Conservation (phyloP, 2,797 vertebrate genomes). For the Gallinago stenura region DNA sequence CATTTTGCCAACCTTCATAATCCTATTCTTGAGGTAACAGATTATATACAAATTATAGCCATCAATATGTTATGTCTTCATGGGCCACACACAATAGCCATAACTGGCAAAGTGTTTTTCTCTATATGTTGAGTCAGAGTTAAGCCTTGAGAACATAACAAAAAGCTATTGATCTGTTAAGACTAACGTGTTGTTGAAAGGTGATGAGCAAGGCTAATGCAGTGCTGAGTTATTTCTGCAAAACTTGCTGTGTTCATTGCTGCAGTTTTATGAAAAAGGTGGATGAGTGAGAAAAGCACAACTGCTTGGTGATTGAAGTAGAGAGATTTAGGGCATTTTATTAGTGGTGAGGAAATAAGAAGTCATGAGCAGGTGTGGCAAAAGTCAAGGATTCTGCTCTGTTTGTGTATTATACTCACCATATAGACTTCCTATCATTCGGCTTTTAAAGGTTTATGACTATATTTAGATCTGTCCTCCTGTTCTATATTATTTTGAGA, state of each 20-base stretch:
- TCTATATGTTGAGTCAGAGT: background rate
- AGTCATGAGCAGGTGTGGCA: background rate
- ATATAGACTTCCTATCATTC: background rate
- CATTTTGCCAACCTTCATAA: background rate
- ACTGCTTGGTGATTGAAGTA: background rate
- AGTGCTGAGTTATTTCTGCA: background rate
- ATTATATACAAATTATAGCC: background rate
- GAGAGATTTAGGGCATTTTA: background rate
- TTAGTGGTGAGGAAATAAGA: background rate
- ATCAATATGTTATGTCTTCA: background rate
- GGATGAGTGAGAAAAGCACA: background rate
- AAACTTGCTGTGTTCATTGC: background rate
- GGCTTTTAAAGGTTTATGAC: background rate
- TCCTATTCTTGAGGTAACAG: background rate
- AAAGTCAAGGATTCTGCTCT: background rate
- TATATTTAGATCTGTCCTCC: background rate
- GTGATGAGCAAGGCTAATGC: background rate
- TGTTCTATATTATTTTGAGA: background rate
- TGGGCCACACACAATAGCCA: background rate
- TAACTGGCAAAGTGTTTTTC: background rate
- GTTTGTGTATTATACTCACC: background rate
- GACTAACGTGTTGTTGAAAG: background rate
- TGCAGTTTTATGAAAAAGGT: background rate
- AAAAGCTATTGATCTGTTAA: background rate
- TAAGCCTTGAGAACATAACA: background rate